Percentiles rank a stretch among this genome's conserved stretches.
phyloP scores from a whole-genome alignment of 2,888 invertebrate genomes.

The Cantharis flavilabris region DNA sequence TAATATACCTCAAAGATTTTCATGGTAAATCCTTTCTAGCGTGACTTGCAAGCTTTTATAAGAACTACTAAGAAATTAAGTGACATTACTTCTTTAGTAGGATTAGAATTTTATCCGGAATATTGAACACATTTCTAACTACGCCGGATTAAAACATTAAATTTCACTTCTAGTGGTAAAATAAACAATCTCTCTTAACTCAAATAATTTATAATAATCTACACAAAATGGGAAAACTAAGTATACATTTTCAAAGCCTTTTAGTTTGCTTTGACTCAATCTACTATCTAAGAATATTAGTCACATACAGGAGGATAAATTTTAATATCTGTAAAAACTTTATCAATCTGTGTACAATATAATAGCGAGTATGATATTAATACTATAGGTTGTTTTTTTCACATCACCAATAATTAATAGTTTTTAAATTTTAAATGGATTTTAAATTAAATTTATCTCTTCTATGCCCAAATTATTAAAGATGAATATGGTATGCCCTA shows the following conservation, averaged over 20 bases:
- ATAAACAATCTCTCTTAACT: background rate
- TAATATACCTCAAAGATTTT: slow-evolving; percentile 30
- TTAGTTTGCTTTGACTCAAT: background rate
- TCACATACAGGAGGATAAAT: background rate
- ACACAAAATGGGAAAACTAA: background rate
- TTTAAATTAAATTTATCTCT: no score
- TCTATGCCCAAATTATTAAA: no score
- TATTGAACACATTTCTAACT: slow-evolving; percentile 30
- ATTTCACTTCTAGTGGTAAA: background rate
- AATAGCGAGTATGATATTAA: no score
- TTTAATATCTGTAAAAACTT: background rate
- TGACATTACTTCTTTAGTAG: slow-evolving; percentile 29
- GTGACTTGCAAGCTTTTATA: slow-evolving; percentile 30
- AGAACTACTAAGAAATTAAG: slow-evolving; percentile 30
- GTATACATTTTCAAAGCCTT: background rate
- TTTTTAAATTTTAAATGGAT: no score
- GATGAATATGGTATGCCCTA: no score
- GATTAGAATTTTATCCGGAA: slow-evolving; percentile 31
- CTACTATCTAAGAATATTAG: background rate
- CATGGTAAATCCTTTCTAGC: slow-evolving; percentile 28
- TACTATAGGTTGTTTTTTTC: no score
- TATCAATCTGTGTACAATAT: background rate
- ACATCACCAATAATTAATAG: no score
- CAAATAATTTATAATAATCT: background rate
- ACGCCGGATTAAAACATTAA: background rate